A percentile compares a stretch with the other conserved stretches of the same genome.
Evolutionary conservation across 2,888 invertebrate species (phyloP).

Genomic region (Xylophagus ater): DNA sequence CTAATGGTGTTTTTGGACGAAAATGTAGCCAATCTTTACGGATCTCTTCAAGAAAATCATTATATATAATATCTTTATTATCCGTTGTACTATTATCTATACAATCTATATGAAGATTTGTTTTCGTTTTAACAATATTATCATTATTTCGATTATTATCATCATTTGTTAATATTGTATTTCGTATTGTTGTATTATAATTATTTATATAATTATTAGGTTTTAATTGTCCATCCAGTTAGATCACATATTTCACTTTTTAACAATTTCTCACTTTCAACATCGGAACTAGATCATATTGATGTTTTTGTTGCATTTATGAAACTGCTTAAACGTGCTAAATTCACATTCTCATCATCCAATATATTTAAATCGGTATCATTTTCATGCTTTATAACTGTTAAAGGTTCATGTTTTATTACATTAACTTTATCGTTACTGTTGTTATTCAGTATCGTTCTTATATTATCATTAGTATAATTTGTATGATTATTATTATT

Average conservation of each 20-base stretch:
- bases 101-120: no score
- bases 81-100: not conserved
- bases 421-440: conserved; percentile 38
- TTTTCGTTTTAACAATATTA: no score
- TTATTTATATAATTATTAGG: conserved; percentile 3
- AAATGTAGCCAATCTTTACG: conserved; percentile 38
- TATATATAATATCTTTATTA: conserved; percentile 20
- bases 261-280: conserved; percentile 1
- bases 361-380: conserved; percentile 25
- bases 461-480: conserved; percentile 19
- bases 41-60: conserved; percentile 34
- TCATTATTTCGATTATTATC: no score
- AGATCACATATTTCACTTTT: not conserved
- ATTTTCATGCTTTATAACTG: conserved; percentile 29
- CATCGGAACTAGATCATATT: conserved; percentile 11
- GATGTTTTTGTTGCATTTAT: conserved; percentile 22
- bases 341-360: conserved; percentile 37
- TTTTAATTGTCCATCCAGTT: not conserved
- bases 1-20: conserved; percentile 34
- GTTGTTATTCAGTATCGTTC: conserved; percentile 24
- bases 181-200: no score
- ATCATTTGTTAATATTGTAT: no score
- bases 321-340: conserved; percentile 35
- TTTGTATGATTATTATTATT: conserved; percentile 27
- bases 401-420: conserved; percentile 34